phyloP scores from a whole-genome alignment of 1,140 invertebrate species.

The Fragariocoptes setiger region DNA sequence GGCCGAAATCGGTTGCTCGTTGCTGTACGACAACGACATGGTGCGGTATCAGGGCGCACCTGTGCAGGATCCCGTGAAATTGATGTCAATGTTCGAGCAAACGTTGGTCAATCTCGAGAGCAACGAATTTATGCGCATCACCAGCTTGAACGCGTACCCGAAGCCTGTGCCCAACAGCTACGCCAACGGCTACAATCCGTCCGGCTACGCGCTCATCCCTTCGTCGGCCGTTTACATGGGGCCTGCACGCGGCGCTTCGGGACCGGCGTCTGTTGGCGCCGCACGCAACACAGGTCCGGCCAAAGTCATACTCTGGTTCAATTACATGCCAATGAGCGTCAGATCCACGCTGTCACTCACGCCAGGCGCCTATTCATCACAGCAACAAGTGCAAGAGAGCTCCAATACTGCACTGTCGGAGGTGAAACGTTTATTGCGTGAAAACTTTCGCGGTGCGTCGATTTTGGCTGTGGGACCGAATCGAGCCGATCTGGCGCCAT shows the following conservation, averaged over 20 bases:
- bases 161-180: background rate
- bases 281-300: background rate
- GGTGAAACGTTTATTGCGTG: background rate
- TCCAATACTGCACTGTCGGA: too few relatives aligned
- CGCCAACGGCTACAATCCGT: too few relatives aligned
- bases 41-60: background rate
- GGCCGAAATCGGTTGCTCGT: background rate
- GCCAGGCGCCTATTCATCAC: background rate
- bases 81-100: background rate
- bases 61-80: background rate
- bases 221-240: too few relatives aligned
- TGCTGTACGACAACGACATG: background rate
- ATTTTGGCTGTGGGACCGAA: background rate
- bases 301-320: background rate
- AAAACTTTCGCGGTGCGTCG: background rate
- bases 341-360: background rate
- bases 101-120: background rate
- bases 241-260: background rate
- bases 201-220: too few relatives aligned
- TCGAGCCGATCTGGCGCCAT: background rate
- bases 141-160: background rate
- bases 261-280: too few relatives aligned
- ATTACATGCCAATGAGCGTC: background rate
- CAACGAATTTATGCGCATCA: background rate
- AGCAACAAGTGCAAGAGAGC: background rate